Conservation (phyloP, 1,140 invertebrate species). For the Trichonephila clavata region DNA sequence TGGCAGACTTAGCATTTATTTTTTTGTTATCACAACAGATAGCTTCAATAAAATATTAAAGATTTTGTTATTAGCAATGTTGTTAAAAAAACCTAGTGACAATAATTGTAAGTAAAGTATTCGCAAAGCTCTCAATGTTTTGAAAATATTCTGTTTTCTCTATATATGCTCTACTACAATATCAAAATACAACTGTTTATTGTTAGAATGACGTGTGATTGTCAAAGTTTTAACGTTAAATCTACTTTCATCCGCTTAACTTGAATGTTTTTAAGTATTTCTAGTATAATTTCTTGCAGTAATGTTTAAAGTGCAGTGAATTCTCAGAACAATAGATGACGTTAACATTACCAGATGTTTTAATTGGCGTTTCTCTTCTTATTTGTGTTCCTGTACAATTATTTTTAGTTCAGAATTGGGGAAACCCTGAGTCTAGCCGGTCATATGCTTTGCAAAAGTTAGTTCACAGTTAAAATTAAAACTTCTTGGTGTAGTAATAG, state of each 20-base stretch:
- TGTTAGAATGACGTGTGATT: neutral
- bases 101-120: neutral
- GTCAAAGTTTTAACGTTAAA: neutral
- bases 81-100: neutral
- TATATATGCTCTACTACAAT: neutral
- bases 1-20: too few relatives aligned
- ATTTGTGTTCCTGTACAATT: constrained; percentile 80
- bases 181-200: neutral
- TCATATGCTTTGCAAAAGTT: constrained; percentile 76
- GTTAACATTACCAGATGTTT: constrained; percentile 63
- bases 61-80: neutral
- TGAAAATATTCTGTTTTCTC: neutral
- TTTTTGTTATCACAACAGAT: too few relatives aligned
- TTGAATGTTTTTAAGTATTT: neutral
- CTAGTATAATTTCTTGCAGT: neutral
- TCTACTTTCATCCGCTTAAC: neutral
- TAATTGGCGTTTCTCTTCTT: constrained; percentile 77
- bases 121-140: neutral
- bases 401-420: constrained; percentile 79
- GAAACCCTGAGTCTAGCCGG: constrained; percentile 77
- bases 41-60: neutral
- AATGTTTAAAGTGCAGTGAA: neutral
- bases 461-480: neutral
- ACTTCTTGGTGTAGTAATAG: too few relatives aligned
- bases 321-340: constrained; percentile 53